A percentile compares a stretch with the other conserved stretches of the same genome.
Conservation (phyloP, 2,888 invertebrate genomes). For the Drosophila diplacantha region DNA sequence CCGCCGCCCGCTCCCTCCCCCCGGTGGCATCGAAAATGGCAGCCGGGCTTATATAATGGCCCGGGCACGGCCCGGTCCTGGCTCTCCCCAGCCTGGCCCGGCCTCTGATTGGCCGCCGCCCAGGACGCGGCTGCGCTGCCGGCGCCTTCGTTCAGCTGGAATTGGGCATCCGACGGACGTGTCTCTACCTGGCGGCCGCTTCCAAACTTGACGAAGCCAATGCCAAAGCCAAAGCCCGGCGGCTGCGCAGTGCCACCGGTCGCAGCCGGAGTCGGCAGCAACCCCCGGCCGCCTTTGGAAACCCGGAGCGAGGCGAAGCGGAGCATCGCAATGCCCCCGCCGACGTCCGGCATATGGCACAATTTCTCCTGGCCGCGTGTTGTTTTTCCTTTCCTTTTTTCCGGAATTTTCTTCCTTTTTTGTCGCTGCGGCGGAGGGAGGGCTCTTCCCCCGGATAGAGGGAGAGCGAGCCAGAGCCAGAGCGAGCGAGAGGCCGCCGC, state of each 20-base stretch:
- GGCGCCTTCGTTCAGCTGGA: slow-evolving; percentile 65
- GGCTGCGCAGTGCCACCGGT: slow-evolving; percentile 48
- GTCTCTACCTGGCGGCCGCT: slow-evolving; percentile 42
- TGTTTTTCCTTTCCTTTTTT: not conserved
- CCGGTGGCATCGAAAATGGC: slow-evolving; percentile 59
- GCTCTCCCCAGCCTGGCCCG: slow-evolving; percentile 1
- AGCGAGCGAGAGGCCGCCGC: not conserved
- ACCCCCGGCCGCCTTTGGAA: slow-evolving; percentile 3
- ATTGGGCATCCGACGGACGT: slow-evolving; percentile 51
- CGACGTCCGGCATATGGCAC: slow-evolving; percentile 66
- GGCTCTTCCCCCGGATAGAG: not conserved
- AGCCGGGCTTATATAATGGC: slow-evolving; percentile 50
- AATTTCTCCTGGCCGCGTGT: slow-evolving; percentile 49
- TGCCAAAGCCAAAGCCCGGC: slow-evolving; percentile 41
- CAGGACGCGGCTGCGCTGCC: slow-evolving; percentile 27
- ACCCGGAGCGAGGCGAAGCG: slow-evolving; percentile 22
- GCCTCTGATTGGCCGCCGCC: slow-evolving; percentile 50
- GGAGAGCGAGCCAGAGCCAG: not conserved
- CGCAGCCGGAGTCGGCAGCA: not conserved
- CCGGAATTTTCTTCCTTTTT: slow-evolving; percentile 5
- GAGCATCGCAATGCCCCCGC: slow-evolving; percentile 56
- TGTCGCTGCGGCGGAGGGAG: not conserved
- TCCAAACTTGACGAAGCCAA: slow-evolving; percentile 67
- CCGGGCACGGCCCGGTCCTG: not conserved
- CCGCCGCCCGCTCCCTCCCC: slow-evolving; percentile 13